Evolutionary conservation across 2,113 vertebrate species (phyloP).

Genomic region (Mormoops blainvillei): DNA sequence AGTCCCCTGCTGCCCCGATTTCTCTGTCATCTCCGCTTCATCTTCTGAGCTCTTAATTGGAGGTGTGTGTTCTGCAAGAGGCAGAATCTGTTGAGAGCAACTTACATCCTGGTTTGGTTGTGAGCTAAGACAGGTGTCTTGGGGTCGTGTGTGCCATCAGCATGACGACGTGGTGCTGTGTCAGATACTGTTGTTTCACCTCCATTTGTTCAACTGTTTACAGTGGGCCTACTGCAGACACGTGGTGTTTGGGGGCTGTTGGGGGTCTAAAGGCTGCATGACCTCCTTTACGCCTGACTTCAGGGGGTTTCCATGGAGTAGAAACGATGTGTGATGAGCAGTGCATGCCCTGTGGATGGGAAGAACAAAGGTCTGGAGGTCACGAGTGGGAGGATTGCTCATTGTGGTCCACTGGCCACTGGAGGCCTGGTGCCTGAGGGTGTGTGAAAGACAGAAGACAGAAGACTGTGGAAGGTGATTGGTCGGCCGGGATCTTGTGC

Average conservation of each 20-base stretch:
- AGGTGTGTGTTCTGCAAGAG: not conserved
- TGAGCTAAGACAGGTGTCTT: not conserved
- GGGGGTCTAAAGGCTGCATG: not conserved
- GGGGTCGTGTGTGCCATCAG: accelerated
- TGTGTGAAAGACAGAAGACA: not conserved
- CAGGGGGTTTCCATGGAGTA: not conserved
- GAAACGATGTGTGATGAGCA: not conserved
- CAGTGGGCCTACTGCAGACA: not conserved
- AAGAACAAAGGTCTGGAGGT: not conserved
- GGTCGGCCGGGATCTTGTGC: not conserved
- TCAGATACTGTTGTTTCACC: accelerated
- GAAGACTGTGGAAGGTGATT: not conserved
- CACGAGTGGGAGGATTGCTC: not conserved
- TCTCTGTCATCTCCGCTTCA: not conserved
- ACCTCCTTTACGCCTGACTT: not conserved
- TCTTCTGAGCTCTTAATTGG: not conserved
- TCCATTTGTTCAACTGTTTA: not conserved
- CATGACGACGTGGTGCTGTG: not conserved
- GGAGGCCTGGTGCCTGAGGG: not conserved
- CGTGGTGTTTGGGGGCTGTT: not conserved
- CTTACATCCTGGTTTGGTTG: not conserved
- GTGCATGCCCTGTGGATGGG: not conserved
- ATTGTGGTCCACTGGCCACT: not conserved
- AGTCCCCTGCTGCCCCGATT: not conserved
- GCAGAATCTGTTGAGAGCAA: not conserved